Percentiles rank a stretch among this genome's conserved stretches.
Conservation (phyloP, 1,140 invertebrate genomes). For the Mylabris phalerata region DNA sequence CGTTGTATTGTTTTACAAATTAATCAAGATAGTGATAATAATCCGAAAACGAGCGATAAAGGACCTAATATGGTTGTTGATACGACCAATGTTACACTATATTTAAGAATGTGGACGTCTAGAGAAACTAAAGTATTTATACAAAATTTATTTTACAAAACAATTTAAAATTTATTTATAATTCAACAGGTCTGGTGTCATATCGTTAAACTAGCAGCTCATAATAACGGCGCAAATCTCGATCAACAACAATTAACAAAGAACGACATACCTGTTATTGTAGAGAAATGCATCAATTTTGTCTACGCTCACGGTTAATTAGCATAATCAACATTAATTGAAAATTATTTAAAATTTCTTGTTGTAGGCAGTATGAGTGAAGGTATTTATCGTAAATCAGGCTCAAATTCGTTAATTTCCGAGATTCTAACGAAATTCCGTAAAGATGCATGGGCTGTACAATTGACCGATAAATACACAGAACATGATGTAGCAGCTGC, state of each 20-base stretch:
- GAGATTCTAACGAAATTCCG: constrained; percentile 67
- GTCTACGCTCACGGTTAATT: constrained; percentile 70
- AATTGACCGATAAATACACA: constrained; percentile 65
- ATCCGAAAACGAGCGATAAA: constrained; percentile 49
- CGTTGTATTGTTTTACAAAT: constrained; percentile 61
- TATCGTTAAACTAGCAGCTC: constrained; percentile 63
- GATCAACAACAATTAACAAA: constrained; percentile 79
- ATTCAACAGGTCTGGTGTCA: constrained; percentile 57
- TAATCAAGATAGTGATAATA: constrained; percentile 45
- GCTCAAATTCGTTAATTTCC: constrained; percentile 66
- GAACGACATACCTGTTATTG: constrained; percentile 78
- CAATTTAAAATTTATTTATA: not conserved
- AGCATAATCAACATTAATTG: not conserved
- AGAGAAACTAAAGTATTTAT: constrained; percentile 51
- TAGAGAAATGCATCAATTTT: constrained; percentile 86
- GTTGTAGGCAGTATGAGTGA: constrained; percentile 66
- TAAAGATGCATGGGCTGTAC: constrained; percentile 74
- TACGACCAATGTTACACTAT: constrained; percentile 54
- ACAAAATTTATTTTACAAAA: not conserved
- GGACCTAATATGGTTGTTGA: constrained; percentile 60
- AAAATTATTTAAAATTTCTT: not conserved
- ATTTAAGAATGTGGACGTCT: constrained; percentile 61
- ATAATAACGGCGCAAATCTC: constrained; percentile 66
- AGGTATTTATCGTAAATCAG: constrained; percentile 79
- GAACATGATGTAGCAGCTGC: constrained; percentile 83